Percentiles rank a stretch among this genome's conserved stretches.
phyloP scores from a whole-genome alignment of 2,797 vertebrate species.

The Parotocinclus haroldoi region DNA sequence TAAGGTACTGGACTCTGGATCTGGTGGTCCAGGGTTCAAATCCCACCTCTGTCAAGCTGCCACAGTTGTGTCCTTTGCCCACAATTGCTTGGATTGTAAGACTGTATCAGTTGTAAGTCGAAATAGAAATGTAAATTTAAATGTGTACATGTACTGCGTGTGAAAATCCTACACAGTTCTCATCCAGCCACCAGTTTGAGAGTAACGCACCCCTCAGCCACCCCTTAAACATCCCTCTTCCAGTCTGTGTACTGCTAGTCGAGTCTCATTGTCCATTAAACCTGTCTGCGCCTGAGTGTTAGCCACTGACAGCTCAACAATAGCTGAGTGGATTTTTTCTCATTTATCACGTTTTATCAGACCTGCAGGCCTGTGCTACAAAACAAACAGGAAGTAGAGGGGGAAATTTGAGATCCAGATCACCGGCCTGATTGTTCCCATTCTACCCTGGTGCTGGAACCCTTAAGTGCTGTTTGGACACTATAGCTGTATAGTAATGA shows the following conservation, averaged over 20 bases:
- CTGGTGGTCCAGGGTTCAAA: too few species aligned
- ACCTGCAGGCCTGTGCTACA: conserved; percentile 41
- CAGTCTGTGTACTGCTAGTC: neutral
- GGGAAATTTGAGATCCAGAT: conserved; percentile 62
- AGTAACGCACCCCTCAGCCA: neutral
- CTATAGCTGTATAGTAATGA: conserved; percentile 14
- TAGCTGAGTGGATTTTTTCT: conserved; percentile 24
- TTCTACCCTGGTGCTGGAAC: conserved; percentile 1
- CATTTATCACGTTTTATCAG: conserved; percentile 56
- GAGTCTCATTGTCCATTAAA: conserved; percentile 1
- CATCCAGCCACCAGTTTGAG: too few species aligned
- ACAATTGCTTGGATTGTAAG: too few species aligned
- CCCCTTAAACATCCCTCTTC: too few species aligned
- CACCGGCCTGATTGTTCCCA: conserved; percentile 49
- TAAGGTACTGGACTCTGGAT: too few species aligned
- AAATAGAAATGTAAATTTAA: too few species aligned
- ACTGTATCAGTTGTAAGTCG: too few species aligned
- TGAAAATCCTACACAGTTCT: too few species aligned
- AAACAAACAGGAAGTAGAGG: conserved; percentile 65
- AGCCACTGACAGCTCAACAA: conserved; percentile 41
- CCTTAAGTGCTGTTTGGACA: conserved; percentile 24
- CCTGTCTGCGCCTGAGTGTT: conserved; percentile 21
- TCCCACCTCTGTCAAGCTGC: too few species aligned
- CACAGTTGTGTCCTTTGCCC: too few species aligned
- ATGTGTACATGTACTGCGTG: too few species aligned